Conservation (phyloP, 1,140 invertebrate genomes). For the Heterodera schachtii region DNA sequence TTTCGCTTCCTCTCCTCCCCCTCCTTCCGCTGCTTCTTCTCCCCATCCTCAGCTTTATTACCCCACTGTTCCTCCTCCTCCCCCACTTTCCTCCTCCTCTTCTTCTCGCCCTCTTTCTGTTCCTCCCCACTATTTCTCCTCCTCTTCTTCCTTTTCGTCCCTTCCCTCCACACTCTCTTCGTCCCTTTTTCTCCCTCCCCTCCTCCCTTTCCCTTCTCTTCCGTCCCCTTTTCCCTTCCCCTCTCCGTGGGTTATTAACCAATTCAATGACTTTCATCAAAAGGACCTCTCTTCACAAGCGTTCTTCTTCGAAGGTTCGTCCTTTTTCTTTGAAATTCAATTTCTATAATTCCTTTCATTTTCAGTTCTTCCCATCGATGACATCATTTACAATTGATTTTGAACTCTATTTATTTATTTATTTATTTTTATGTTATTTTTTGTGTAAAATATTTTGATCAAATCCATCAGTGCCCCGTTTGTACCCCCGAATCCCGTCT, state of each 20-base stretch:
- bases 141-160: not conserved
- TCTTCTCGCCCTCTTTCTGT: not conserved
- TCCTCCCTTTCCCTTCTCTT: not conserved
- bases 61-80: not conserved
- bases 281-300: not conserved
- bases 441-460: conserved; percentile 29
- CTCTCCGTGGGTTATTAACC: not conserved
- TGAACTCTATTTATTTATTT: not conserved
- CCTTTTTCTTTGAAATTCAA: not conserved
- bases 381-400: not conserved
- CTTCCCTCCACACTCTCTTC: too few species aligned
- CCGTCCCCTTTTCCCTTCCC: not conserved
- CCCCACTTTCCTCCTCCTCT: not conserved
- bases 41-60: too few species aligned
- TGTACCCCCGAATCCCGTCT: conserved; percentile 82
- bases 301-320: not conserved
- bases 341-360: not conserved
- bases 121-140: not conserved
- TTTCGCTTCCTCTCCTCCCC: too few species aligned
- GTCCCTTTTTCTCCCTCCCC: not conserved
- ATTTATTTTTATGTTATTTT: not conserved
- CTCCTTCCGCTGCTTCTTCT: too few species aligned
- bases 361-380: not conserved
- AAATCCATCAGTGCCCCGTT: conserved; percentile 72
- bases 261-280: not conserved